phyloP scores from a whole-genome alignment of 1,140 invertebrate genomes.

The Zaprionus africanus region DNA sequence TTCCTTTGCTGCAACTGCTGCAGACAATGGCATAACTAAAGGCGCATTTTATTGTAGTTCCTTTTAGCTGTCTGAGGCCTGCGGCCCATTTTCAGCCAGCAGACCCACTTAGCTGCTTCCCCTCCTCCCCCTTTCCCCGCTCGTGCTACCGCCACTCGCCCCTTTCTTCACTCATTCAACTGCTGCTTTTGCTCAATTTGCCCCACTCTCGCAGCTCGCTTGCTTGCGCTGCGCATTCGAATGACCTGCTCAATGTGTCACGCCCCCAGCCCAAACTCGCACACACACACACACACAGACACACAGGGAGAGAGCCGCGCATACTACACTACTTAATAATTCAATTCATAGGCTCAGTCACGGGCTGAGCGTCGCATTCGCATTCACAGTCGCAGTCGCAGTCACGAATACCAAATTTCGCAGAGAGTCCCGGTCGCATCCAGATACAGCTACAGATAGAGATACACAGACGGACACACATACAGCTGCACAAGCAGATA shows the following conservation, averaged over 20 bases:
- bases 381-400: conserved; percentile 44
- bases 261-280: conserved; percentile 28
- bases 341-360: conserved; percentile 80
- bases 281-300: conserved; percentile 22
- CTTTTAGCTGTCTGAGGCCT: neutral
- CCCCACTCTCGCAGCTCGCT: conserved; percentile 28
- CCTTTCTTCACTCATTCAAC: neutral
- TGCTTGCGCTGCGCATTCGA: conserved; percentile 71
- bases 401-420: conserved; percentile 70
- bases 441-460: conserved; percentile 14
- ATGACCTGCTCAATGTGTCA: conserved; percentile 65
- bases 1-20: neutral
- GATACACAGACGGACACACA: conserved; percentile 3
- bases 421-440: conserved; percentile 7
- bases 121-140: neutral
- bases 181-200: conserved; percentile 11
- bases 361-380: conserved; percentile 51
- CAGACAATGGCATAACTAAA: conserved; percentile 21
- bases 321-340: conserved; percentile 70
- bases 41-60: conserved; percentile 26
- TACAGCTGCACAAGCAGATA: neutral
- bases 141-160: neutral
- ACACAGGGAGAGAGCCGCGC: neutral
- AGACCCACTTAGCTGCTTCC: neutral
- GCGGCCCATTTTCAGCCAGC: neutral